phyloP scores from a whole-genome alignment of 2,113 vertebrate species.

The Galeopterus variegatus region DNA sequence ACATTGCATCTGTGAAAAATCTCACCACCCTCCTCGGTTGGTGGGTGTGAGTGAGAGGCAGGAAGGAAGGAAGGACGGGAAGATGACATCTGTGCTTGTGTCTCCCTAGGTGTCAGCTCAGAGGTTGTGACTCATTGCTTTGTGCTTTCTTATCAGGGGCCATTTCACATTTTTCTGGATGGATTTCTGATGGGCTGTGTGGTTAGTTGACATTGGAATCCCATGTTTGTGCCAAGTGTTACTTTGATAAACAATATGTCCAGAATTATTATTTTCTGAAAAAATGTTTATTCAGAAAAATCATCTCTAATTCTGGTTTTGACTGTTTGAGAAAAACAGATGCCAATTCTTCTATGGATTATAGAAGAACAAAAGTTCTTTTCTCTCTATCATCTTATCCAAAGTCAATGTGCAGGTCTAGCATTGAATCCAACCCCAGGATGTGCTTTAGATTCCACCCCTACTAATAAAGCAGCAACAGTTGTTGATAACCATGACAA shows the following conservation, averaged over 20 bases:
- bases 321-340: background rate
- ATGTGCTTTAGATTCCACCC: background rate
- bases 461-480: background rate
- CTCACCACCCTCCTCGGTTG: background rate
- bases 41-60: conserved; percentile 16
- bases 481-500: background rate
- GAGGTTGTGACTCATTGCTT: background rate
- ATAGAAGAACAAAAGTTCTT: background rate
- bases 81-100: conserved; percentile 14
- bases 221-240: background rate
- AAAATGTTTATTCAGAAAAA: background rate
- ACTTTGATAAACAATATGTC: background rate
- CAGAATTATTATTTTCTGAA: background rate
- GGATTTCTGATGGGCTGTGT: background rate
- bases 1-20: conserved; percentile 10
- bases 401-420: no score
- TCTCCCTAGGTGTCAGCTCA: conserved; percentile 3
- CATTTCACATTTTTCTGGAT: background rate
- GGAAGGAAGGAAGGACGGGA: background rate
- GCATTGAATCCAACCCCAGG: background rate
- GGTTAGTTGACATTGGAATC: background rate
- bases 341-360: background rate
- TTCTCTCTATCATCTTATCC: background rate
- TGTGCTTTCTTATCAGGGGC: background rate
- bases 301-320: background rate